Conservation (phyloP, 2,113 vertebrate species). For the Athene noctua region DNA sequence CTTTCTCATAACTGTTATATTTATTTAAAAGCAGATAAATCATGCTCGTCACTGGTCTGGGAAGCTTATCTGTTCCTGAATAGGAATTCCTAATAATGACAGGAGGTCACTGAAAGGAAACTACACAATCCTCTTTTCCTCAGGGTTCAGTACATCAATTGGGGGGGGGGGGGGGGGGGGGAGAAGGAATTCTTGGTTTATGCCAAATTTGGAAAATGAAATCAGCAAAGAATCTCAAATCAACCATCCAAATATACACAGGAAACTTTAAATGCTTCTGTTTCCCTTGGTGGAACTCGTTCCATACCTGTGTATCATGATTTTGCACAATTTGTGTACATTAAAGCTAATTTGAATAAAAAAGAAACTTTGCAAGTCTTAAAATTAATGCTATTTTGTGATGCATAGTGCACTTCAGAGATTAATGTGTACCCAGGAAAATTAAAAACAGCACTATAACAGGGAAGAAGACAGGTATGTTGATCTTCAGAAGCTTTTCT, state of each 20-base stretch:
- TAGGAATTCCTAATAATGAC: not conserved
- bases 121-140: not conserved
- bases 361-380: not conserved
- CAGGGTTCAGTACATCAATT: not conserved
- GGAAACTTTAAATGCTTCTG: not conserved
- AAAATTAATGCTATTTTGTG: not conserved
- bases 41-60: not conserved
- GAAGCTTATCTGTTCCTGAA: not conserved
- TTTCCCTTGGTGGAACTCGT: not conserved
- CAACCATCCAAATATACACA: not conserved
- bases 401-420: not conserved
- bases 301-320: not conserved
- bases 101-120: not conserved
- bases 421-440: not conserved
- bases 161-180: rapidly evolving
- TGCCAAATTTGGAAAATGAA: not conserved
- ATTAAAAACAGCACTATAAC: not conserved
- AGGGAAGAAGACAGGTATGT: not conserved
- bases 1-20: not conserved
- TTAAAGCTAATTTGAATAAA: not conserved
- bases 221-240: not conserved
- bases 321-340: not conserved
- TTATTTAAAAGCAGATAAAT: not conserved
- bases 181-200: not conserved
- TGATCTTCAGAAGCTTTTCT: not conserved